Conservation (phyloP, 2,113 vertebrate genomes). For the Ailurus styani region DNA sequence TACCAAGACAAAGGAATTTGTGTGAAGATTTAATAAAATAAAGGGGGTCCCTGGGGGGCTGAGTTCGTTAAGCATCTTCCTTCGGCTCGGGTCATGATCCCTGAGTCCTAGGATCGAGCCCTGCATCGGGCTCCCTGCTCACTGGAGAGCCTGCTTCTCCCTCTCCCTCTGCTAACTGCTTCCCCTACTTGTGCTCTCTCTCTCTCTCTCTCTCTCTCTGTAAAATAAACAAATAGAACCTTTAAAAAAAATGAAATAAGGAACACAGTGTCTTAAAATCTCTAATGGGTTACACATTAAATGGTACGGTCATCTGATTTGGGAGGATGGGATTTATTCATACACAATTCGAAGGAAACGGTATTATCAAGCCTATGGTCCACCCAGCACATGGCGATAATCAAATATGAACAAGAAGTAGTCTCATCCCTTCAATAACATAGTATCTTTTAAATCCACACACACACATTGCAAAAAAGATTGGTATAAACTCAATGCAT, state of each 20-base stretch:
- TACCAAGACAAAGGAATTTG: background rate
- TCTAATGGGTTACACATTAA: background rate
- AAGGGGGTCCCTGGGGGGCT: too few species aligned
- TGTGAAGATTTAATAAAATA: background rate
- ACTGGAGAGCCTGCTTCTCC: too few species aligned
- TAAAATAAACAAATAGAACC: too few species aligned
- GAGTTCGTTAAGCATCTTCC: too few species aligned
- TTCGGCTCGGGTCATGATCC: too few species aligned
- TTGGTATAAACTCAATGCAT: background rate
- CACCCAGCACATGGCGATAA: too few species aligned
- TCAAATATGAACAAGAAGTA: background rate
- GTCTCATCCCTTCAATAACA: background rate
- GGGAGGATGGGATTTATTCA: background rate
- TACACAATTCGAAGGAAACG: background rate
- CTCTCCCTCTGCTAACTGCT: too few species aligned
- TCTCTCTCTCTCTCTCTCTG: too few species aligned
- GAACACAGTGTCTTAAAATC: background rate
- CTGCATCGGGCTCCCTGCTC: too few species aligned
- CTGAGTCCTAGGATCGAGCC: too few species aligned
- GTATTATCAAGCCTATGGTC: background rate
- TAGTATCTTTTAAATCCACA: background rate
- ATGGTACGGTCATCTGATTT: fast-evolving
- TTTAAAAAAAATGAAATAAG: background rate
- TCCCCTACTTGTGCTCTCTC: too few species aligned
- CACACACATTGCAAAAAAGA: background rate